Conservation (phyloP, 2,888 invertebrate genomes). For the Argyresthia albistria region DNA sequence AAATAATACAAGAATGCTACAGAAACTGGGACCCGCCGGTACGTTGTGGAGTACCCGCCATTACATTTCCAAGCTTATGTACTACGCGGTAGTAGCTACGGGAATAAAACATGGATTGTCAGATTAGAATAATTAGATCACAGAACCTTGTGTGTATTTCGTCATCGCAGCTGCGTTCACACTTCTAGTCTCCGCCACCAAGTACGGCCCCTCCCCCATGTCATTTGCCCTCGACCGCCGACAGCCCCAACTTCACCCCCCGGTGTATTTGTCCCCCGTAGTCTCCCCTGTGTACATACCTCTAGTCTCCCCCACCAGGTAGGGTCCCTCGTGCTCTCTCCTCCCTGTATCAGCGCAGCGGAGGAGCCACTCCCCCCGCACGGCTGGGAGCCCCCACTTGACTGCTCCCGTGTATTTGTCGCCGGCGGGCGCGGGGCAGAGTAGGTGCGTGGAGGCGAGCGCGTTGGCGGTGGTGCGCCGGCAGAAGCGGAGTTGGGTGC, state of each 20-base stretch:
- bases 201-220: constrained; percentile 70
- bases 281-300: no score
- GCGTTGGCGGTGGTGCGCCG: constrained; percentile 56
- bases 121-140: no score
- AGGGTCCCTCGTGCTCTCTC: constrained; percentile 66
- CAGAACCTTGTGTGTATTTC: no score
- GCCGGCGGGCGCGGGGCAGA: constrained; percentile 81
- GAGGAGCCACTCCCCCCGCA: constrained; percentile 83
- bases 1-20: no score
- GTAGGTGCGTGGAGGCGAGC: constrained; percentile 83
- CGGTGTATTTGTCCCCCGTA: no score
- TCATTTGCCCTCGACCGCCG: constrained; percentile 86
- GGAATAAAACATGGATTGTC: no score
- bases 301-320: constrained; percentile 73
- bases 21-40: no score
- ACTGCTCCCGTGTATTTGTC: constrained; percentile 89
- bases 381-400: constrained; percentile 89
- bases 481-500: constrained; percentile 58
- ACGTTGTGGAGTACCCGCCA: no score
- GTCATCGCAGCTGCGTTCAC: no score
- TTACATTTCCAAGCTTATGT: no score
- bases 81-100: no score
- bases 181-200: constrained; percentile 74
- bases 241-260: constrained; percentile 88
- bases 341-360: constrained; percentile 74